Base-by-base conservation (phyloP, 2,113 vertebrate genomes). In the Misgurnus anguillicaudatus region DNA sequence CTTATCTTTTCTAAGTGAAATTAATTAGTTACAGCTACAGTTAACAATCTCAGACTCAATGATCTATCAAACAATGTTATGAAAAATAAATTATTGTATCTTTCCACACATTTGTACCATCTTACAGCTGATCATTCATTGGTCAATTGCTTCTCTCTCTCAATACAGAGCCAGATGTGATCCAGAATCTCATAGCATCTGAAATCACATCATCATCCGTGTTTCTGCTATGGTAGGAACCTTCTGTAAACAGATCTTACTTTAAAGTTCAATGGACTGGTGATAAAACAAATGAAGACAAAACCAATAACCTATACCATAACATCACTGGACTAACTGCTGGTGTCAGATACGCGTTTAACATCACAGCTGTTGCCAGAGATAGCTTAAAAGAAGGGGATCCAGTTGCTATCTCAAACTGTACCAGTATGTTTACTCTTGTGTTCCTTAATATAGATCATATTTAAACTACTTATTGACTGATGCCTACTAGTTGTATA, bases 291-390 rank as follows among this genome's bases (percentile, higher is more conserved):
- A 57, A 0, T 9, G 3, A 5, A 4, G 0, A 2, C 0, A 5
- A 0, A 74, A 67, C 42, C 73, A 78, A 5, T 17, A 6, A 1
- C 6, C n/a, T 42, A 0, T 6, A 6, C 0, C 17, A 39, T 64
- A 10, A 0, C 0, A 41, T 94, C 38, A 0, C 0, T 0, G 0
- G 2, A 0, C 85, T 96, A 48, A 60, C 0, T 4, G 84, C 94
- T 39, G 94, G 94, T 39, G 89, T 64, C 0, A 2, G 0, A 0
- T 95, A 94, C 68, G 65, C 14, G 0, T 62, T 93, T 0, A 65
- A 0, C 1, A 90, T 96, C 60, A 88, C 79, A 75, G 81, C 92
- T 4, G 63, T 67, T 78, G 87, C 90, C 0, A 63, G 42, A n/a
- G 79, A 90, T 79, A 45, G 9, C 5, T 8, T 0, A 66, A 73